Evolutionary conservation across 1,140 invertebrate genomes (phyloP).

Genomic region (Hormaphis cornu): DNA sequence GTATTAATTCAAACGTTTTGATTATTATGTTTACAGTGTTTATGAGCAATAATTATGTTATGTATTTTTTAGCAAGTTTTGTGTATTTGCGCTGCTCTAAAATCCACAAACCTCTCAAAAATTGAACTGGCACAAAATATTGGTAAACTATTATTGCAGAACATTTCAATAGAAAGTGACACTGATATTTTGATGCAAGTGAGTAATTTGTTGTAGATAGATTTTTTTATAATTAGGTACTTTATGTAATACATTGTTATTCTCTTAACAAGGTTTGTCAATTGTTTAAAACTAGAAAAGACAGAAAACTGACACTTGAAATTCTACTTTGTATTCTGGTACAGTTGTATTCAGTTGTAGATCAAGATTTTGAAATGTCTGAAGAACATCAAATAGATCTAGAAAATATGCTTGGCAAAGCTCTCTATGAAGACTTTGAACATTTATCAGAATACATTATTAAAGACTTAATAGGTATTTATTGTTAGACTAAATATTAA

Average conservation of each 20-base stretch:
- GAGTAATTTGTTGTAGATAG: neutral
- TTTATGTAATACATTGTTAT: too few species aligned
- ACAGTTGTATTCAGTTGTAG: conserved; percentile 20
- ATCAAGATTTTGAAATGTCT: conserved; percentile 9
- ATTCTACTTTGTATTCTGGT: conserved; percentile 20
- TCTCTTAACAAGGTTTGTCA: neutral
- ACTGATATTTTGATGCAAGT: conserved; percentile 2
- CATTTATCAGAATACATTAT: conserved; percentile 6
- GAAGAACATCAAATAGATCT: conserved; percentile 1
- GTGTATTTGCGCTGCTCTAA: conserved; percentile 25
- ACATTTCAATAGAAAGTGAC: conserved; percentile 17
- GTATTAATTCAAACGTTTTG: too few species aligned
- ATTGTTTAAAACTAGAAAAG: conserved; percentile 27
- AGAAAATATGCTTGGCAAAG: conserved; percentile 8
- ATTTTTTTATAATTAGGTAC: neutral
- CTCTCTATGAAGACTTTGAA: conserved; percentile 6
- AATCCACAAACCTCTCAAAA: conserved; percentile 4
- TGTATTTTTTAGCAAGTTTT: conserved; percentile 9
- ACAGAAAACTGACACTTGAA: conserved; percentile 16
- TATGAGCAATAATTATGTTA: too few species aligned
- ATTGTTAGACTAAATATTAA: too few species aligned
- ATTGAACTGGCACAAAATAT: conserved; percentile 30
- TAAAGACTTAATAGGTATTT: conserved; percentile 14
- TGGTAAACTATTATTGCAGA: conserved; percentile 20
- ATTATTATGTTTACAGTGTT: too few species aligned